phyloP scores from a whole-genome alignment of 2,113 vertebrate species.

The Lutjanus erythropterus region DNA sequence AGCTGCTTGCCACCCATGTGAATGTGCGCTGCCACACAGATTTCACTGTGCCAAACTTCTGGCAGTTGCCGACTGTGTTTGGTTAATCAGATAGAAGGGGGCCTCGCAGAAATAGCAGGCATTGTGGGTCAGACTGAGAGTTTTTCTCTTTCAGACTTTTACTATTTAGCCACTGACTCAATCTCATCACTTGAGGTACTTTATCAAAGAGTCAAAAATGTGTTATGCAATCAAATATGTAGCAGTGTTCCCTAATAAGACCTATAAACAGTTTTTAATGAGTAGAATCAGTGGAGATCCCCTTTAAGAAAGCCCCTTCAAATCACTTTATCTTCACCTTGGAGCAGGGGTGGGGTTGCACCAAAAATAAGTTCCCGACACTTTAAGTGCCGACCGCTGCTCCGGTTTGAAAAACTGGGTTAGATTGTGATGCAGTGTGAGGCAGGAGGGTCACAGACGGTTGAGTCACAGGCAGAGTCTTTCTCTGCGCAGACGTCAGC shows the following conservation, averaged over 20 bases:
- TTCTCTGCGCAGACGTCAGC: conserved; percentile 23
- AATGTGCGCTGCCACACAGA: too few species aligned
- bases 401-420: conserved; percentile 6
- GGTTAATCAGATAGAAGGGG: too few species aligned
- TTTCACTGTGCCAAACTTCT: too few species aligned
- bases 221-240: background rate
- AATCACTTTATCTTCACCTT: conserved; percentile 1
- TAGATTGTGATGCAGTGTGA: conserved; percentile 47
- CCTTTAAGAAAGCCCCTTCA: background rate
- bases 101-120: too few species aligned
- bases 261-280: background rate
- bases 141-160: too few species aligned
- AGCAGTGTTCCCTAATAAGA: background rate
- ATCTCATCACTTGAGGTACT: background rate
- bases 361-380: conserved; percentile 29
- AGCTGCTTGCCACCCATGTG: too few species aligned
- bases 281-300: background rate
- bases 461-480: conserved; percentile 42
- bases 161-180: background rate
- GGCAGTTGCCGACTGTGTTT: too few species aligned
- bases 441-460: conserved; percentile 29
- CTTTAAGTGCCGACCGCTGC: conserved; percentile 23
- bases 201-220: background rate
- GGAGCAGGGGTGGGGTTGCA: conserved; percentile 28
- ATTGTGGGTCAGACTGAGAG: too few species aligned